These are phyloP conservation scores for Mohoua ochrocephala DNA, from an alignment of 2,113 vertebrate genomes.

Conservation along the genomic window DNA sequence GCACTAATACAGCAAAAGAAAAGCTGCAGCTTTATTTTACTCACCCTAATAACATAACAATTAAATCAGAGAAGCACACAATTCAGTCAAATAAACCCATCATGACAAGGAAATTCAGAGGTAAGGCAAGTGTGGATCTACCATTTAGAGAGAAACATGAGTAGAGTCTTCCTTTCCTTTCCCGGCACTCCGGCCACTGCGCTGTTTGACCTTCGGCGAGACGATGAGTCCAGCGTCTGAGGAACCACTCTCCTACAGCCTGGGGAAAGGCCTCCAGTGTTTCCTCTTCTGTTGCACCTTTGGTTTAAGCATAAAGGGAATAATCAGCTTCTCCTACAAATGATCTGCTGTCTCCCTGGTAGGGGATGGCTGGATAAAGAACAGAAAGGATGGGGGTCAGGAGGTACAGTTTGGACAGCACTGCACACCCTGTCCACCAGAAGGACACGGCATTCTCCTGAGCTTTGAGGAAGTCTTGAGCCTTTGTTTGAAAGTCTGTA, in stretches of 20 bases:
- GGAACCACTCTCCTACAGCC: neutral
- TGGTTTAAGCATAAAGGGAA: neutral
- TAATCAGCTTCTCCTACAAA: neutral
- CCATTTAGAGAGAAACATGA: neutral
- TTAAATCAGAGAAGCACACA: constrained; percentile 49
- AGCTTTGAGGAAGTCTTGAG: neutral
- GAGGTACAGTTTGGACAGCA: neutral
- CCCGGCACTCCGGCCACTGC: neutral
- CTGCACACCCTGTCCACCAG: neutral
- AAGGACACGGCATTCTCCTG: neutral
- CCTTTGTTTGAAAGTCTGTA: neutral
- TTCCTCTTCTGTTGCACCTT: neutral
- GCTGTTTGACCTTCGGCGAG: neutral
- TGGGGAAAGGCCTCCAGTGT: neutral
- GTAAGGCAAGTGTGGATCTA: neutral
- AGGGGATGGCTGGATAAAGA: neutral
- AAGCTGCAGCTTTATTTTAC: constrained; percentile 67
- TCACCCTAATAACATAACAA: constrained; percentile 53
- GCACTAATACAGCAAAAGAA: constrained; percentile 56
- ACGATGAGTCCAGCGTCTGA: neutral
- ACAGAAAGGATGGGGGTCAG: neutral
- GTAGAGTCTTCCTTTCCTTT: neutral
- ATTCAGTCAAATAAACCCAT: constrained; percentile 29
- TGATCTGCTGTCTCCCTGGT: neutral
- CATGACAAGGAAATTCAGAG: constrained; percentile 20